Percentiles rank a stretch among this genome's conserved stretches.
Conservation (phyloP, 2,888 invertebrate genomes). For the Cephus runcator region DNA sequence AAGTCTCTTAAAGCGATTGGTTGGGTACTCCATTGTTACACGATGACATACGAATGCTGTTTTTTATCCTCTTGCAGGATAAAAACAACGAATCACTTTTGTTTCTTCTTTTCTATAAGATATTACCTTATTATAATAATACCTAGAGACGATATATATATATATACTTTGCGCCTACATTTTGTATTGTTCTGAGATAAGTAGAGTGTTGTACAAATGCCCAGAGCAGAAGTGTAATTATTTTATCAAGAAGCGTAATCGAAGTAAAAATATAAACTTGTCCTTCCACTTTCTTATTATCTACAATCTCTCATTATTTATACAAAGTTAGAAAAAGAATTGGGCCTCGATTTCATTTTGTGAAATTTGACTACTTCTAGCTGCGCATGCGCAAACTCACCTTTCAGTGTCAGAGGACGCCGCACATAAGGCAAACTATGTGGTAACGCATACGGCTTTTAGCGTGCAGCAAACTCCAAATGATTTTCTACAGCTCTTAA, state of each 20-base stretch:
- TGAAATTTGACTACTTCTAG: too few relatives aligned
- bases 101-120: background rate
- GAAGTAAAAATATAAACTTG: background rate
- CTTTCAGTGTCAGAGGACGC: too few relatives aligned
- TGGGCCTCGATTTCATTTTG: too few relatives aligned
- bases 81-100: background rate
- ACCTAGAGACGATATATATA: constrained; percentile 2
- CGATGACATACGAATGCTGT: background rate
- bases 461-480: too few relatives aligned
- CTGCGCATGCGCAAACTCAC: too few relatives aligned
- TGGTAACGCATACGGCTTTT: too few relatives aligned
- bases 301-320: background rate
- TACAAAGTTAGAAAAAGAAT: background rate
- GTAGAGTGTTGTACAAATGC: constrained; percentile 32
- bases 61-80: background rate
- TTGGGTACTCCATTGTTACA: background rate
- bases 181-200: constrained; percentile 6
- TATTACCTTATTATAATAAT: background rate
- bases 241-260: constrained; percentile 32
- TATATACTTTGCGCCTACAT: constrained; percentile 4
- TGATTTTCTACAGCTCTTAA: too few relatives aligned
- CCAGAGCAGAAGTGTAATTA: constrained; percentile 41
- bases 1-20: background rate
- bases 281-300: background rate
- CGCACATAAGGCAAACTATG: too few relatives aligned